Evolutionary conservation across 2,888 invertebrate genomes (phyloP).

Genomic region (Brachypalpus laphriformis): DNA sequence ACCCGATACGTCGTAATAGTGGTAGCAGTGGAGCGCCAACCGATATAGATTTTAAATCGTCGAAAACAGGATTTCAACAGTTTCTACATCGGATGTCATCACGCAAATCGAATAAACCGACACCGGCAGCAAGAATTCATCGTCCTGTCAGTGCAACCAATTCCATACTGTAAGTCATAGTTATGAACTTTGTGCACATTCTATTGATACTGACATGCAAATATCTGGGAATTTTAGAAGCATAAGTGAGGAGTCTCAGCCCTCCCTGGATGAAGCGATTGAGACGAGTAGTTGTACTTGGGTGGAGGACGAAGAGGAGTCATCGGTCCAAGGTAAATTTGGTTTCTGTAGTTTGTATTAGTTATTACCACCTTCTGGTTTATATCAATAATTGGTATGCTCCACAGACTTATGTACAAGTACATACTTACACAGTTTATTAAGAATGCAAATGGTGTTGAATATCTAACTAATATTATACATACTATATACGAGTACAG

Average conservation of each 20-base stretch:
- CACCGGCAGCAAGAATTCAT: constrained; percentile 74
- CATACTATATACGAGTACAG: too few species aligned
- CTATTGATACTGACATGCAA: constrained; percentile 21
- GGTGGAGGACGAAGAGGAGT: constrained; percentile 79
- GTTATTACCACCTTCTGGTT: background rate
- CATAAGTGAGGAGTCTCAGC: constrained; percentile 77
- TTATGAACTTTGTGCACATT: constrained; percentile 24
- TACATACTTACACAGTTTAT: background rate
- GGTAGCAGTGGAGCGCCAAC: constrained; percentile 32
- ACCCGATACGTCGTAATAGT: constrained; percentile 32
- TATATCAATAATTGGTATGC: too few species aligned
- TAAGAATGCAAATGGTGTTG: background rate
- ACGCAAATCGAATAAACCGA: constrained; percentile 80
- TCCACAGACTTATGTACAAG: too few species aligned
- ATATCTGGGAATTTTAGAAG: constrained; percentile 67
- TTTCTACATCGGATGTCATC: constrained; percentile 82
- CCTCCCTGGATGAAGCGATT: constrained; percentile 80
- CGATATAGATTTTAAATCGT: constrained; percentile 54
- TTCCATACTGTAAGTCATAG: constrained; percentile 81
- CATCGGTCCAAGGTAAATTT: constrained; percentile 67
- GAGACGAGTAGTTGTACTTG: constrained; percentile 83
- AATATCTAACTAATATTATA: background rate
- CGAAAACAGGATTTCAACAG: constrained; percentile 80
- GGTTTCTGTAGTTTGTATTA: background rate
- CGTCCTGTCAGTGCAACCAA: constrained; percentile 79